Base-by-base conservation (phyloP, 2,888 invertebrate genomes). In the Glyphotaelius pellucidus region DNA sequence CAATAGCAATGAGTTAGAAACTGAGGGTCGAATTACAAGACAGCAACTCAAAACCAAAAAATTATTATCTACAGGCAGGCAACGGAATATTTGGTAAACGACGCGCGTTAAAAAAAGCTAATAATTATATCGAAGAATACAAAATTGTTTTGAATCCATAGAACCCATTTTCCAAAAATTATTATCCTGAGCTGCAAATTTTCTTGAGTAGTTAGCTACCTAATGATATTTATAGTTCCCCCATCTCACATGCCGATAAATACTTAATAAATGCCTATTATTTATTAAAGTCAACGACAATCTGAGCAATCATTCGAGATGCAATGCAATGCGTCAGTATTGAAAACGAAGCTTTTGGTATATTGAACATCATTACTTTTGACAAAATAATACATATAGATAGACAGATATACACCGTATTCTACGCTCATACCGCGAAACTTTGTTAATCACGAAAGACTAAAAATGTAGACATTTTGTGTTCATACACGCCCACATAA, bases 1-100 rank as follows among this genome's bases (percentile, higher is more conserved):
- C 90, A 80, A 85, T 91, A 42, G 42, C 35, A 81, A 85, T 89
- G 85, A 42, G 35, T 38, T 86, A 83, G 91, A 90, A 90, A 90
- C 90, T 90, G 67, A 86, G 14, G 67, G 67, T 19, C 9, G 67
- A 87, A 87, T 87, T 38, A 85, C 79, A 83, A 84, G 67, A 90
- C 81, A 38, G 80, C 2, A 19, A 52, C 32, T 19, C 30, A 31
- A 3, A 15, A 30, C 30, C 30, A 81, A 31, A 31, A 5, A 31
- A 12, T 31, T 15, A 11, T 15, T 30, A 30, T 31, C 31, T 31
- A 80, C n/a, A 30, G 15, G 80, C 3, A 30, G 30, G 80, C 14
- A 80, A 3, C 3, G 3, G 5, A 30, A n/a, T n/a, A 3, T 11
- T 80, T 30, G n/a, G 9, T 11, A 80, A 80, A n/a, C 35, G 35